Base-by-base conservation (phyloP, 2,888 invertebrate species). In the Galerucella nymphaeae region DNA sequence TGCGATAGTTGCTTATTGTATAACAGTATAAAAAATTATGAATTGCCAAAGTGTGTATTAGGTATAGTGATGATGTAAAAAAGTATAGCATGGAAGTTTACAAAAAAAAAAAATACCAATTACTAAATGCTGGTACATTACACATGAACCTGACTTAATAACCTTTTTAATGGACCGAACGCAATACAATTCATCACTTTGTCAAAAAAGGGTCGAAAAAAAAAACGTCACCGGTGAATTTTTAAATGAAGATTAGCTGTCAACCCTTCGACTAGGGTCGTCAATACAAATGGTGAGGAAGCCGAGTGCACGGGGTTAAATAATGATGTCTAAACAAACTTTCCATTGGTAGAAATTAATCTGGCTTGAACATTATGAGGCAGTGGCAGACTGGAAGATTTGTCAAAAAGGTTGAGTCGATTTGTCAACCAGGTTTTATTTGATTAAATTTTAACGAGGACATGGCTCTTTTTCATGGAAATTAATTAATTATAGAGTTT, bases 331-430 rank as follows among this genome's bases (percentile, higher is more conserved):
- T 70, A 70, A 67, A 72, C 72, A 68, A 70, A 76, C 67, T 66
- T 73, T 72, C 67, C 70, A 70, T 69, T 72, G 74, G 38, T 70
- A 70, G 66, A 64, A 72, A 76, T 76, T 74, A 74, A 76, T 76
- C 76, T 68, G 70, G 48, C 66, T 71, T 55, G 48, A 66, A 59
- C 70, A 66, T 69, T 69, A 70, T 66, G 70, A 70, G 73, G 55
- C 66, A 68, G 70, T 70, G 73, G 70, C 57, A 62, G 73, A 61
- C 70, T 53, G 20, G 53, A 57, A 57, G 62, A 73, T 73, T 73
- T 70, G 70, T 73, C 73, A 72, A 62, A 23, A 66, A 55, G 61
- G 73, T 70, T n/a, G 18, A 55, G 66, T 62, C 66, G 57, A 73
- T 73, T 73, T 70, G 70, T 73, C 73, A 73, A 57, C 42, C 63